Evolutionary conservation across 1,140 invertebrate genomes (phyloP), one percentile per base, ranked within the genome.

Genomic region (Lordiphosa mommai): DNA sequence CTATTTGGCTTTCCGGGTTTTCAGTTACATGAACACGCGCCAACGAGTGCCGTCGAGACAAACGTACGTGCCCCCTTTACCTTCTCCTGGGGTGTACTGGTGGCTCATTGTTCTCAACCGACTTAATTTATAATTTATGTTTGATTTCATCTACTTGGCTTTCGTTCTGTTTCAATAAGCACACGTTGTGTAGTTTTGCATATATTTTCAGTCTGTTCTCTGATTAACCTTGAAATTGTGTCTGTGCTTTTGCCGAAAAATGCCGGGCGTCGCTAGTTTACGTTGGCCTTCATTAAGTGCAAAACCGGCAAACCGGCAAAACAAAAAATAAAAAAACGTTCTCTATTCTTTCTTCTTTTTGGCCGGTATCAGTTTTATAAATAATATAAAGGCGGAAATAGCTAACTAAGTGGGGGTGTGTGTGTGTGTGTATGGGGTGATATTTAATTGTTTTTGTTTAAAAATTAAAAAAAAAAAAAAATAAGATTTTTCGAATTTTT

Each of bases 1-100:
- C 60, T 57, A 79, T 72, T 77, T 77, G 41, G 63, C 43, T 77
- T 84, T 84, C 77, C 77, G 77, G 77, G 77, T 84, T 85, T 72
- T 63, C 32, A 77, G 51, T 84, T 84, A 69, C 72, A 84, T 58
- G 58, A 70, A 76, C 76, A 74, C 70, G 66, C 77, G 69, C 63
- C 63, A 76, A 64, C 52, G 48, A n/a, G n/a, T n/a, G n/a, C n/a
- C n/a, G 61, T 23, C 37, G 29, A 61, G 63, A 50, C 63, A 58
- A 65, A 6, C 27, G 58, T 59, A 77, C 72, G 72, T 77, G 72
- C 65, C 58, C 32, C 38, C 30, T 16, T 8, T 20, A 1, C 38
- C 7, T n/a, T n/a, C n/a, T n/a, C n/a, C n/a, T n/a, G n/a, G n/a
- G n/a, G n/a, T n/a, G n/a, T n/a, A n/a, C n/a, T n/a, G n/a, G n/a